Evolutionary conservation across 2,797 vertebrate species (phyloP).

Genomic region (Spinus pinus): DNA sequence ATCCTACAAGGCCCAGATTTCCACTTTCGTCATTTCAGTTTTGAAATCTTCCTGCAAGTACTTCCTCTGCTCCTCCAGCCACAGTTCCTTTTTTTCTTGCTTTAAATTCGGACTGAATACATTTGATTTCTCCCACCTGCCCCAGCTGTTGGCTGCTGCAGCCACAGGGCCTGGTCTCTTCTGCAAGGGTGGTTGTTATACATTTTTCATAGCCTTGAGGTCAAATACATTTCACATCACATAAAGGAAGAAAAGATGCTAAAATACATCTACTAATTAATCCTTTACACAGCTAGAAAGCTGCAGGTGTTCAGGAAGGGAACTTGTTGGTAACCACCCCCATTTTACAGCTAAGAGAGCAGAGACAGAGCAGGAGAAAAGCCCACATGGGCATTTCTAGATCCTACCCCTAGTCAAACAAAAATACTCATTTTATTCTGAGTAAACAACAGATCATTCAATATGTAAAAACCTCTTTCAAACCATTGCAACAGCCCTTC

Average conservation of each 20-base stretch:
- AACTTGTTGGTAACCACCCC: neutral
- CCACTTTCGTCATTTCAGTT: rapidly evolving
- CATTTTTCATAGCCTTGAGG: neutral
- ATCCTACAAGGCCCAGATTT: neutral
- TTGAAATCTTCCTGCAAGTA: neutral
- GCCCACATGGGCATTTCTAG: neutral
- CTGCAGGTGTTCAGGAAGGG: neutral
- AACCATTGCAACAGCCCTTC: neutral
- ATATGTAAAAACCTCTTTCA: rapidly evolving
- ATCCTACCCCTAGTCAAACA: neutral
- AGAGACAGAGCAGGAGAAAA: neutral
- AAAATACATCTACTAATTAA: neutral
- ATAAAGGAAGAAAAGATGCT: neutral
- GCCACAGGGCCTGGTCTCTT: neutral
- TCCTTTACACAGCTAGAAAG: neutral
- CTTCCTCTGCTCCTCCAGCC: neutral
- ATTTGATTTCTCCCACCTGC: neutral
- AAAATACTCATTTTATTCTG: neutral
- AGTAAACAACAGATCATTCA: neutral
- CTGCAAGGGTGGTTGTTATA: rapidly evolving
- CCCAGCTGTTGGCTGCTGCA: neutral
- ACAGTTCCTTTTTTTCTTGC: neutral
- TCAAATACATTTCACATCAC: neutral
- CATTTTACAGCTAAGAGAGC: neutral
- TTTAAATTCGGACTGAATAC: neutral